A percentile compares a stretch with the other conserved stretches of the same genome.
Conservation (phyloP, 2,888 invertebrate species). For the Nomada goodeniana region DNA sequence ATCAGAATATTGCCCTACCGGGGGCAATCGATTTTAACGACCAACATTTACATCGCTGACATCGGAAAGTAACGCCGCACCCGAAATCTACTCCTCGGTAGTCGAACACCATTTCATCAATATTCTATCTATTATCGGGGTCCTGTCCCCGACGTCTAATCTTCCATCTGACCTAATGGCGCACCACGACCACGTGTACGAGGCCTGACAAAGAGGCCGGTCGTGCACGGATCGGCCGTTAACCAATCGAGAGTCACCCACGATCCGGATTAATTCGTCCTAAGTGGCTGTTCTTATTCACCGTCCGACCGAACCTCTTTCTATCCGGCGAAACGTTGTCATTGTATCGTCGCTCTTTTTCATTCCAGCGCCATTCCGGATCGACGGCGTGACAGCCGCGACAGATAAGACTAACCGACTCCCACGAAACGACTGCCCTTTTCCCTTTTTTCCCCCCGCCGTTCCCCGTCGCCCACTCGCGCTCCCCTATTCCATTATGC, state of each 20-base stretch:
- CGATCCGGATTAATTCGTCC: constrained; percentile 55
- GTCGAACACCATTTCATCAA: too few species aligned
- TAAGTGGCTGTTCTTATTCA: constrained; percentile 16
- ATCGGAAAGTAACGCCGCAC: too few species aligned
- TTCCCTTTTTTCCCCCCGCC: constrained; percentile 22
- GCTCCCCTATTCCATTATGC: constrained; percentile 60
- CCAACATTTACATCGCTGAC: too few species aligned
- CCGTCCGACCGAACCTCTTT: constrained; percentile 5
- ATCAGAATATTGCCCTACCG: too few species aligned
- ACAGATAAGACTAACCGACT: constrained; percentile 58
- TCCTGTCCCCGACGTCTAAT: constrained; percentile 15
- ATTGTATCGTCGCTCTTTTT: constrained; percentile 57
- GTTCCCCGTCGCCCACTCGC: constrained; percentile 49
- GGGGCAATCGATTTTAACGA: too few species aligned
- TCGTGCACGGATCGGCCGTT: neutral
- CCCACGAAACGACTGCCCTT: constrained; percentile 48
- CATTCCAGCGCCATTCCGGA: constrained; percentile 44
- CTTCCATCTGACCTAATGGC: constrained; percentile 25
- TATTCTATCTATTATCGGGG: too few species aligned
- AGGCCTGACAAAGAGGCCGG: neutral
- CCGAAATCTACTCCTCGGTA: too few species aligned
- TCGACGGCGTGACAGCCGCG: constrained; percentile 48
- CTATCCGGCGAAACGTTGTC: constrained; percentile 28
- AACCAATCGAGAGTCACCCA: constrained; percentile 28
- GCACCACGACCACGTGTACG: neutral